Evolutionary conservation across 1,140 invertebrate genomes (phyloP).

Genomic region (Linepithema humile): DNA sequence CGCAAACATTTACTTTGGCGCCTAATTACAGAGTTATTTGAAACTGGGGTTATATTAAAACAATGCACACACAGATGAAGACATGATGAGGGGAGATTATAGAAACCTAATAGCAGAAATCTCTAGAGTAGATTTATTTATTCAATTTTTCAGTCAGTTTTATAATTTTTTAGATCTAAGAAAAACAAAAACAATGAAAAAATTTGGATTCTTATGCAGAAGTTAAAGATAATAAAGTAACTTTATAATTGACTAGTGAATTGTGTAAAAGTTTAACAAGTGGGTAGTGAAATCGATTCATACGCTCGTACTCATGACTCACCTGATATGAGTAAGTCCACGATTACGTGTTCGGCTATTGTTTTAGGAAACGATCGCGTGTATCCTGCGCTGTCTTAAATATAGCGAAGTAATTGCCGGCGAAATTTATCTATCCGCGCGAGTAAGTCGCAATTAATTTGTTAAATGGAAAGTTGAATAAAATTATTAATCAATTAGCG

Average conservation of each 20-base stretch:
- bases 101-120: background rate
- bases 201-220: background rate
- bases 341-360: slow-evolving; percentile 16
- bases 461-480: background rate
- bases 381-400: background rate
- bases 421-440: background rate
- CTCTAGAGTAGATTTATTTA: background rate
- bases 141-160: no score
- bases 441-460: background rate
- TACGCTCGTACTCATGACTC: background rate
- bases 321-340: background rate
- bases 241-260: background rate
- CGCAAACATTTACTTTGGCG: slow-evolving; percentile 44
- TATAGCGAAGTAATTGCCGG: background rate
- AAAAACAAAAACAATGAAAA: background rate
- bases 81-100: background rate
- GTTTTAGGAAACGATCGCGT: background rate
- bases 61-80: slow-evolving; percentile 22
- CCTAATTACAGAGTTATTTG: slow-evolving; percentile 38
- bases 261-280: background rate
- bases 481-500: slow-evolving; percentile 5
- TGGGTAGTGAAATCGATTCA: no score
- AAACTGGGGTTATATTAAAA: slow-evolving; percentile 11
- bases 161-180: background rate
- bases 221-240: background rate